phyloP scores from a whole-genome alignment of 2,797 vertebrate genomes.

The Propithecus deckenii region DNA sequence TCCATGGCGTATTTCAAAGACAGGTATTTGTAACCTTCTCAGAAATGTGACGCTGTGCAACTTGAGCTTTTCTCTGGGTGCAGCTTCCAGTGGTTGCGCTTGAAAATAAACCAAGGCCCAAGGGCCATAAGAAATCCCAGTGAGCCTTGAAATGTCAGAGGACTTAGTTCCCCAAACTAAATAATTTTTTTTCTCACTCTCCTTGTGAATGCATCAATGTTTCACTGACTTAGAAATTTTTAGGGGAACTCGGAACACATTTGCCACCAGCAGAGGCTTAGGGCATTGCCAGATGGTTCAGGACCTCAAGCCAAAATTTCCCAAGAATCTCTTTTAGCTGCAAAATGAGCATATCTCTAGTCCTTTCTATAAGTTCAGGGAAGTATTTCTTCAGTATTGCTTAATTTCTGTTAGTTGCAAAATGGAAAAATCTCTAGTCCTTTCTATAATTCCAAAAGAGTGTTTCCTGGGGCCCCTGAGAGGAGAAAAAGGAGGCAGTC shows the following conservation, averaged over 20 bases:
- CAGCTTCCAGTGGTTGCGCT: neutral
- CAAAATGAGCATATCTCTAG: neutral
- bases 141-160: neutral
- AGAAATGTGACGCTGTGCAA: rapidly evolving
- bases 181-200: neutral
- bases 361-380: neutral
- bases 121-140: neutral
- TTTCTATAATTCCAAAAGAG: neutral
- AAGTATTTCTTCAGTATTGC: neutral
- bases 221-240: neutral
- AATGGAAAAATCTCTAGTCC: neutral
- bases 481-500: neutral
- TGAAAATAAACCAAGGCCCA: neutral
- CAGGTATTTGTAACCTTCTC: neutral
- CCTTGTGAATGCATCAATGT: neutral
- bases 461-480: neutral
- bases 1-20: neutral
- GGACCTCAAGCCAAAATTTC: neutral
- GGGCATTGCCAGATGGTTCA: neutral
- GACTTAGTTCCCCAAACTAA: neutral
- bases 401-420: neutral
- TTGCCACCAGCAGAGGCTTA: neutral
- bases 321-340: neutral
- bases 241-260: neutral
- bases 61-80: neutral